These are phyloP conservation scores for Solen grandis DNA, from an alignment of 1,140 invertebrate genomes.

Conservation along the genomic window DNA sequence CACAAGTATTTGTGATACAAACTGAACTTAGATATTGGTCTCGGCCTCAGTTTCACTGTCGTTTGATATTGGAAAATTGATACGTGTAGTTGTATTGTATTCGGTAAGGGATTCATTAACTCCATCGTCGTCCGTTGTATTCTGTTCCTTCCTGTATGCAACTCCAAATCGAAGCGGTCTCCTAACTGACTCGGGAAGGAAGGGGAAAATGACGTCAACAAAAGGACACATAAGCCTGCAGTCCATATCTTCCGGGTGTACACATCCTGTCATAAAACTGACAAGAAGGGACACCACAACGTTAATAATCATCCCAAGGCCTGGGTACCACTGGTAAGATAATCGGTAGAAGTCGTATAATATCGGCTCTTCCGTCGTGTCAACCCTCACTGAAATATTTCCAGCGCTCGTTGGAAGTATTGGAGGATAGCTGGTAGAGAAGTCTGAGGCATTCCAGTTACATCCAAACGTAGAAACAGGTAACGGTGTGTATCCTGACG, in stretches of 20 bases:
- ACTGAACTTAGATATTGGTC: no score
- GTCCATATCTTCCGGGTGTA: constrained; percentile 49
- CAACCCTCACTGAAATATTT: background rate
- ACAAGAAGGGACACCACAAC: constrained; percentile 85
- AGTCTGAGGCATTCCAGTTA: constrained; percentile 54
- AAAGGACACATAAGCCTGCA: constrained; percentile 60
- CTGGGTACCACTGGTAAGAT: no score
- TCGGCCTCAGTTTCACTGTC: no score
- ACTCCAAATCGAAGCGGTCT: no score
- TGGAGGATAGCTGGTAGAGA: no score
- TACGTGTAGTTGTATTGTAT: no score
- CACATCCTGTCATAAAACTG: constrained; percentile 81
- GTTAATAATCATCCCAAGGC: constrained; percentile 85
- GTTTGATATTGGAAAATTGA: no score
- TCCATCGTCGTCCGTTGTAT: no score
- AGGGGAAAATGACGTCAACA: constrained; percentile 60
- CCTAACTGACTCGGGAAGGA: constrained; percentile 63
- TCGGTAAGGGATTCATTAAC: no score
- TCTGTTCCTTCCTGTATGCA: no score
- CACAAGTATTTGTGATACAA: no score
- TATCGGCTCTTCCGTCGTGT: constrained; percentile 14
- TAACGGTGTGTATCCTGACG: constrained; percentile 82
- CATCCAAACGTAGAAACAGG: constrained; percentile 82
- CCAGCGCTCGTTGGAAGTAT: background rate
- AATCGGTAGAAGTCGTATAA: no score